Conservation (phyloP, 1,140 invertebrate genomes). For the Popillia japonica region DNA sequence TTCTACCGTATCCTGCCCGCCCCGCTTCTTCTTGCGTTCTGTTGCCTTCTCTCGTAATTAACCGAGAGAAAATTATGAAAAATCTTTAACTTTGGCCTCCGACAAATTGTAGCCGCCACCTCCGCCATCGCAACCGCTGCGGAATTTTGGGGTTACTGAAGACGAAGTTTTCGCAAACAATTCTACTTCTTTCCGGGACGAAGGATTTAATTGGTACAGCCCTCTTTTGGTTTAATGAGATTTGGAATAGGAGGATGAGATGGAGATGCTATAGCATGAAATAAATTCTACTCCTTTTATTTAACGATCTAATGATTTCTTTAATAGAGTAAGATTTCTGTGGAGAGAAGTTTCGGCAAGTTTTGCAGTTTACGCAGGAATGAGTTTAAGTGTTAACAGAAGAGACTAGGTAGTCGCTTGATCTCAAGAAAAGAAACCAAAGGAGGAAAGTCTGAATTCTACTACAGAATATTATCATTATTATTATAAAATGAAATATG, state of each 20-base stretch:
- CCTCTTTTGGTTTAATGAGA: conserved; percentile 19
- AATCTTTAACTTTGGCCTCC: conserved; percentile 22
- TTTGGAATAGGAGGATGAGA: neutral
- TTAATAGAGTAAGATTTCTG: too few relatives aligned
- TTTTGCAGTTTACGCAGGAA: too few relatives aligned
- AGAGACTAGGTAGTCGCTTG: too few relatives aligned
- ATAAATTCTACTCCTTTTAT: neutral
- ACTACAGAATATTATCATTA: too few relatives aligned
- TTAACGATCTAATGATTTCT: neutral
- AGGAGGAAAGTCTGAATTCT: too few relatives aligned
- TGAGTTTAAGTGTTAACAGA: too few relatives aligned
- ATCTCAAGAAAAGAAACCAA: too few relatives aligned
- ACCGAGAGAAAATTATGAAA: conserved; percentile 24
- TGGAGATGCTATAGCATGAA: neutral
- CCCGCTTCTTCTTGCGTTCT: neutral
- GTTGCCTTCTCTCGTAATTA: conserved; percentile 16
- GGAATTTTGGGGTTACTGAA: conserved; percentile 1
- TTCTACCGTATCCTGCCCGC: neutral
- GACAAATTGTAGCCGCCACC: conserved; percentile 25
- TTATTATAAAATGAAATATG: too few relatives aligned
- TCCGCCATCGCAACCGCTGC: neutral
- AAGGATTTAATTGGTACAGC: conserved; percentile 9
- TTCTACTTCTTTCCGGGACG: neutral
- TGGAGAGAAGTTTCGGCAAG: too few relatives aligned
- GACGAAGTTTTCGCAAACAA: conserved; percentile 19